Base-by-base conservation (phyloP, 2,113 vertebrate species). In the Vidua macroura region DNA sequence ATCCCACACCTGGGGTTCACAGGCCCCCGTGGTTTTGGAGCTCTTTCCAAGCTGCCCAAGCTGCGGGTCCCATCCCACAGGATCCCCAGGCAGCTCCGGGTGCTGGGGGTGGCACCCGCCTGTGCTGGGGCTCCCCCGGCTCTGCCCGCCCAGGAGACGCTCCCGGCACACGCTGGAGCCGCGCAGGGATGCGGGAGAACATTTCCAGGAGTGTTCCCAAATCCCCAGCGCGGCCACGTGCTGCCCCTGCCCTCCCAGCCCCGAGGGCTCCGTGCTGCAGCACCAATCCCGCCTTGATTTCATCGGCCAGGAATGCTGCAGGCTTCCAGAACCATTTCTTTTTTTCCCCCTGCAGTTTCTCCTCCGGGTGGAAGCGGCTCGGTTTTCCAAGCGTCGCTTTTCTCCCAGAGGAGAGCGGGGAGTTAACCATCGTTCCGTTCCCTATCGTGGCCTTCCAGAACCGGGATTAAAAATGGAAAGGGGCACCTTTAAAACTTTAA, bases 401-500 rank as follows among this genome's bases (percentile, higher is more conserved):
- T 66, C 41, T 48, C 23, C 89, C 68, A 20, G n/a, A 10, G 48
- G 25, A 24, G 76, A 70, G 27, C 1, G 4, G 46, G 60, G 19
- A 58, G 31, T 92, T 79, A 80, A 90, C 83, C 74, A 11, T 46
- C 24, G 2, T 24, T 31, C 2, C 14, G 20, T 8, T 48, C 60
- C 83, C 79, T 2, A 2, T 2, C 19, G 6, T 9, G 1, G 83
- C 22, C 1, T 55, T 67, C 43, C 72, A 82, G 93, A 68, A 33
- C 87, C 8, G 11, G 35, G 58, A 67, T 79, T 79, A 55, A 67
- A 92, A 94, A 80, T 17, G 85, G 88, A 94, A 95, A 93, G 82
- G 87, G 73, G 96, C 78, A 94, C 88, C 96, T 95, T 96, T 96
- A 79, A 72, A 89, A 66, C 80, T 87, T 95, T 76, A 94, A 95